Evolutionary conservation across 2,113 vertebrate genomes (phyloP), one percentile per base, ranked within the genome.

Genomic region (Actenoides hombroni): DNA sequence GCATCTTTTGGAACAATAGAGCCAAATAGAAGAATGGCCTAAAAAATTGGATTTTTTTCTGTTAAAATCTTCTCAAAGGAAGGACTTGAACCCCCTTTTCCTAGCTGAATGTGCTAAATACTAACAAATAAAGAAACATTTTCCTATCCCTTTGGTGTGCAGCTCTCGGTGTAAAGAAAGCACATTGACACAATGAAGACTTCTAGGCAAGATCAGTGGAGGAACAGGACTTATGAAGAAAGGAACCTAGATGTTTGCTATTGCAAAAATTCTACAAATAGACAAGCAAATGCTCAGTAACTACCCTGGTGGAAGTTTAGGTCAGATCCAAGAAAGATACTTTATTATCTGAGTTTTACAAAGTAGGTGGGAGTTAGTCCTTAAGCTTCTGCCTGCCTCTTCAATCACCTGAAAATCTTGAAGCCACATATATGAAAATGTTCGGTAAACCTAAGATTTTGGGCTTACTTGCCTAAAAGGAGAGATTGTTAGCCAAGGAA

Each of bases 131-230:
- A 79, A 68, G 17, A 48, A 83, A 63, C 49, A 1, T 56, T 93
- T 91, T 71, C 5, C 2, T 68, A 18, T 54, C 35, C 10, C 74
- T 63, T 85, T 18, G 21, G 4, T 25, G 3, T 61, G 29, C 5
- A 68, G 1, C 3, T 63, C 37, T 68, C 60, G 19, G 15, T 56
- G 23, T 63, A 60, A 67, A 12, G 23, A 82, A 70, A 75, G 11
- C 29, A 56, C 15, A 40, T 13, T 0, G 3, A 25, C 8, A 73
- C 1, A 3, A 31, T 3, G 6, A 56, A 14, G 10, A 69, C 24
- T 67, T 90, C 29, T 10, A 54, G 28, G 21, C 6, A 77, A 90
- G 40, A 53, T 37, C 42, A 37, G 10, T 54, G 64, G 86, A 90
- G 4, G 13, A 61, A 51, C 4, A 35, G 2, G 23, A 80, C 1